phyloP scores from a whole-genome alignment of 2,113 vertebrate species.

The Epinephelus moara region DNA sequence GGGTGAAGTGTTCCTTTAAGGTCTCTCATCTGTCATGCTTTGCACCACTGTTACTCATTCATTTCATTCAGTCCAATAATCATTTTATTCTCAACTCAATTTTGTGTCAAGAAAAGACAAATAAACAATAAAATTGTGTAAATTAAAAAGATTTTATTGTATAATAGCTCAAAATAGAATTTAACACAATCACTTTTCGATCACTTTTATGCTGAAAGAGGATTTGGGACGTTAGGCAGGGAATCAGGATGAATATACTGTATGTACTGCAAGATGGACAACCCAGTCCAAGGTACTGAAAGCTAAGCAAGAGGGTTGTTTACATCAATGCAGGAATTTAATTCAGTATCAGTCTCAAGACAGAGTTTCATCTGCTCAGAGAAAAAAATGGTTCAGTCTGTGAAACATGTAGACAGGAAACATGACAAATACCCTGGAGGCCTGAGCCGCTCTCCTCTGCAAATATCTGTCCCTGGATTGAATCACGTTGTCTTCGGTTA shows the following conservation, averaged over 20 bases:
- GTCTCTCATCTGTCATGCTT: background rate
- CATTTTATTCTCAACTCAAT: too few species aligned
- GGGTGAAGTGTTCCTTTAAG: background rate
- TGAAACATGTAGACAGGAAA: conserved; percentile 55
- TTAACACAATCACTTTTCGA: conserved; percentile 72
- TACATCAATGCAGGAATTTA: conserved; percentile 64
- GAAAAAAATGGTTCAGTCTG: conserved; percentile 43
- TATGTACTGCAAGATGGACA: conserved; percentile 47
- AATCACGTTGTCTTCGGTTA: conserved; percentile 48
- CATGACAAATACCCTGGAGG: conserved; percentile 55
- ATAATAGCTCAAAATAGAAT: conserved; percentile 77
- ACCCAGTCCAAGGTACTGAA: conserved; percentile 53
- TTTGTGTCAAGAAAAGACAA: background rate
- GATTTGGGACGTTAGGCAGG: conserved; percentile 38
- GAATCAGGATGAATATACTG: conserved; percentile 39
- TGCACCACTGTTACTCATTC: too few species aligned
- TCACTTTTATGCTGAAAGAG: conserved; percentile 67
- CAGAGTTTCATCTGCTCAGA: conserved; percentile 42
- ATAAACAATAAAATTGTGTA: conserved; percentile 16
- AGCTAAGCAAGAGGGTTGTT: conserved; percentile 69
- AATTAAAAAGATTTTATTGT: conserved; percentile 71
- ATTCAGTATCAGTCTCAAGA: conserved; percentile 39
- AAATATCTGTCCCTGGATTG: conserved; percentile 41
- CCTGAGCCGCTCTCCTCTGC: conserved; percentile 37
- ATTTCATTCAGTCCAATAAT: too few species aligned